phyloP scores from a whole-genome alignment of 2,888 invertebrate genomes.

The Apeira syringaria region DNA sequence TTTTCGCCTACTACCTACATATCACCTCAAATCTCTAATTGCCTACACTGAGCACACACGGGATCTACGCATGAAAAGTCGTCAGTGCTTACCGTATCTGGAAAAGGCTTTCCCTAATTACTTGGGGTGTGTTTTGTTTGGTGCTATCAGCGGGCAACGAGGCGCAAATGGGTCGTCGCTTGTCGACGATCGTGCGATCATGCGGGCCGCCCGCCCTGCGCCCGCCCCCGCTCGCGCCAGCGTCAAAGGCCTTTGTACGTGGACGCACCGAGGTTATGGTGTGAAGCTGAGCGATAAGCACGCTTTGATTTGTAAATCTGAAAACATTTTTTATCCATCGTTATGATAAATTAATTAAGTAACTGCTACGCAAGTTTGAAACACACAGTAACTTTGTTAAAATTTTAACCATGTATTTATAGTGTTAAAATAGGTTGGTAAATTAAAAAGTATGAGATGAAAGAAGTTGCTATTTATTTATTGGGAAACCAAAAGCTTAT shows the following conservation, averaged over 20 bases:
- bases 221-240: constrained; percentile 49
- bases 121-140: constrained; percentile 82
- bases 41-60: constrained; percentile 17
- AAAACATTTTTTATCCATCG: too few species aligned
- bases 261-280: constrained; percentile 35
- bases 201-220: constrained; percentile 71
- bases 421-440: too few species aligned
- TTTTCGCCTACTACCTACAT: background rate
- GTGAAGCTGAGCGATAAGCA: constrained; percentile 43
- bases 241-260: constrained; percentile 82
- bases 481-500: too few species aligned
- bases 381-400: too few species aligned
- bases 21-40: constrained; percentile 6
- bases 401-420: too few species aligned
- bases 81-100: constrained; percentile 77
- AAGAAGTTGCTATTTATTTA: too few species aligned
- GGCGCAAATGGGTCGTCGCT: constrained; percentile 79
- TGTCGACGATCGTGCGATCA: constrained; percentile 76
- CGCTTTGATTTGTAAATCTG: too few species aligned
- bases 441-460: too few species aligned
- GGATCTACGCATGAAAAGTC: constrained; percentile 42
- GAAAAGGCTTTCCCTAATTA: constrained; percentile 82
- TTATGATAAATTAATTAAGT: too few species aligned
- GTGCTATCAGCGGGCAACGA: constrained; percentile 82
- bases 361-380: too few species aligned